Percentiles rank a stretch among this genome's conserved stretches.
phyloP scores from a whole-genome alignment of 2,888 invertebrate species.

The Ennomos fuscantarius region DNA sequence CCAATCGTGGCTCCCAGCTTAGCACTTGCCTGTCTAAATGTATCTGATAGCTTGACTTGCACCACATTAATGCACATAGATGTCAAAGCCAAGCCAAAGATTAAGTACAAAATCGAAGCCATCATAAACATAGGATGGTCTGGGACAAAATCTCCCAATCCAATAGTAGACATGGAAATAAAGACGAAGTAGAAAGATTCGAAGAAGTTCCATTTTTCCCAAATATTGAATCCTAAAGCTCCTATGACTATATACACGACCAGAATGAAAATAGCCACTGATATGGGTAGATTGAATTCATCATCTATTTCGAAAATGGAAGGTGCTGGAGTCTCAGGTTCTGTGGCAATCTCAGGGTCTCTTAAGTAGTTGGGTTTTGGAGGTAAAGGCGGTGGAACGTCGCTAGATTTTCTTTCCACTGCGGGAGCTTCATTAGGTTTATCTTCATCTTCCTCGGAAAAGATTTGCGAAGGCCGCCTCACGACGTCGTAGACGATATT shows the following conservation, averaged over 20 bases:
- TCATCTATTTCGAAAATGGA: slow-evolving; percentile 93
- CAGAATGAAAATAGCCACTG: slow-evolving; percentile 93
- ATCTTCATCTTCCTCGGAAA: slow-evolving; percentile 80
- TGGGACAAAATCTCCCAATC: slow-evolving; percentile 97
- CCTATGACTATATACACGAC: slow-evolving; percentile 95
- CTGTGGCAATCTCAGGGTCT: slow-evolving; percentile 76
- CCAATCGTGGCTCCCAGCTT: slow-evolving; percentile 95
- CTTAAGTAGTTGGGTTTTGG: slow-evolving; percentile 68
- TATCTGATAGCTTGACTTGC: slow-evolving; percentile 92
- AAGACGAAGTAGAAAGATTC: slow-evolving; percentile 98
- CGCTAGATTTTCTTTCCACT: slow-evolving; percentile 65
- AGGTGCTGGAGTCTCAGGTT: slow-evolving; percentile 91
- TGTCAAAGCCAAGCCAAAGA: slow-evolving; percentile 97
- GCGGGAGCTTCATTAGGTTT: slow-evolving; percentile 48
- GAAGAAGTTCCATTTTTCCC: slow-evolving; percentile 96
- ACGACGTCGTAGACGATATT: slow-evolving; percentile 93
- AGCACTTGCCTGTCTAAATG: slow-evolving; percentile 93
- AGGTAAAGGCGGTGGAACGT: slow-evolving; percentile 74
- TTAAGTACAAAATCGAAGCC: slow-evolving; percentile 95
- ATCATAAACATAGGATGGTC: slow-evolving; percentile 95
- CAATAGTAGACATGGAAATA: slow-evolving; percentile 98
- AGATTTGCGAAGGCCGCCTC: slow-evolving; percentile 89
- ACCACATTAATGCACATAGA: slow-evolving; percentile 99
- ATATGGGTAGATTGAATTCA: slow-evolving; percentile 97
- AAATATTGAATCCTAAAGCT: slow-evolving; percentile 90